These are phyloP conservation scores for Rotaria magnacalcarata DNA, from an alignment of 2,888 invertebrate genomes.

Conservation along the genomic window DNA sequence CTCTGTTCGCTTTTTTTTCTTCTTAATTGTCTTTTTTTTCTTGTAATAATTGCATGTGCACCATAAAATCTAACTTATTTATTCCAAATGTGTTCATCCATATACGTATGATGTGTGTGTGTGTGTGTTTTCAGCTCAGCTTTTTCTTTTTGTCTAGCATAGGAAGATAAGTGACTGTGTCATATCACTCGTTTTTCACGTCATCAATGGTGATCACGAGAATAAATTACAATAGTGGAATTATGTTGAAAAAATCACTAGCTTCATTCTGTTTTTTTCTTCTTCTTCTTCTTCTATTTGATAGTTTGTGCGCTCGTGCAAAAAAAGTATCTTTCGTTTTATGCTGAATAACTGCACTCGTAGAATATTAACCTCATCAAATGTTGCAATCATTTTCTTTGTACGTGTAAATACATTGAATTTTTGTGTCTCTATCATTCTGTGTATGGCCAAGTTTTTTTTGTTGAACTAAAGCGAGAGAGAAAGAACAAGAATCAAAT, in stretches of 20 bases:
- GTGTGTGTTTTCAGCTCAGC: not conserved
- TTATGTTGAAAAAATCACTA: no score
- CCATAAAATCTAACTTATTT: not conserved
- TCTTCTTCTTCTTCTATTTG: not conserved
- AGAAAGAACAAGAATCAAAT: not conserved
- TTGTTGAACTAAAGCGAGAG: not conserved
- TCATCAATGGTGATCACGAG: not conserved
- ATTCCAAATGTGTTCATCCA: not conserved
- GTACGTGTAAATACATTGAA: not conserved
- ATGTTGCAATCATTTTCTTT: not conserved
- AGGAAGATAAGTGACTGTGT: not conserved
- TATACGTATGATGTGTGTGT: constrained; percentile 1
- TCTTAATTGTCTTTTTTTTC: not conserved
- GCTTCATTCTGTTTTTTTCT: no score
- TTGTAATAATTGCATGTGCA: not conserved
- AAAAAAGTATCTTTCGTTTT: not conserved
- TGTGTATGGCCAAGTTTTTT: not conserved
- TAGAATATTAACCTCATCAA: not conserved
- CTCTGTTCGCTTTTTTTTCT: not conserved
- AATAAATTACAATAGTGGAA: not conserved
- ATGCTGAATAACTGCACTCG: not conserved
- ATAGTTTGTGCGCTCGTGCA: not conserved
- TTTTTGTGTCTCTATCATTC: not conserved
- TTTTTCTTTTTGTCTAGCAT: not conserved
- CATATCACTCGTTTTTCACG: not conserved